Percentiles rank a stretch among this genome's conserved stretches.
Conservation (phyloP, 2,797 vertebrate genomes). For the Chloroceryle amazona region DNA sequence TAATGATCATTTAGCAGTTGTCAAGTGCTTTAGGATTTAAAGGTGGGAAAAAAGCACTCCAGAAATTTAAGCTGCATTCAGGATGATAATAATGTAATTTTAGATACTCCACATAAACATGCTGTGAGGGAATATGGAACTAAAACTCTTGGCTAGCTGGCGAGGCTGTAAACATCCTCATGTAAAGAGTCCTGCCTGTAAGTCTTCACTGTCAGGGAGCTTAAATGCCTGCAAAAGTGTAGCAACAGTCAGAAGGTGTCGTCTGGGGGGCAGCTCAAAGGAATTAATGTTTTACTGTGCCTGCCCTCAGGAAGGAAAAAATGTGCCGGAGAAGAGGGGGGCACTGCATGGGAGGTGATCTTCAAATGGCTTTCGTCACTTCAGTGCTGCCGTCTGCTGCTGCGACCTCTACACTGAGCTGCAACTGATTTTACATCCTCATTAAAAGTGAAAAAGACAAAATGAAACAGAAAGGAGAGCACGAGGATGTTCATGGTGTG, state of each 20-base stretch:
- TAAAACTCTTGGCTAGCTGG: slow-evolving; percentile 59
- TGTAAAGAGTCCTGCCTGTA: slow-evolving; percentile 47
- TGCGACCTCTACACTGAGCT: neutral
- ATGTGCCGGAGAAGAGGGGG: neutral
- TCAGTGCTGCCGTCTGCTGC: neutral
- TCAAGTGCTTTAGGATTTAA: slow-evolving; percentile 6
- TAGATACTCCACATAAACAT: slow-evolving; percentile 13
- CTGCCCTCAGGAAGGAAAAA: neutral
- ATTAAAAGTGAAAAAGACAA: neutral
- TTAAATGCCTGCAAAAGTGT: neutral
- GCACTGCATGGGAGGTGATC: neutral
- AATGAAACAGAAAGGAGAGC: neutral
- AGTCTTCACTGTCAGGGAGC: slow-evolving; percentile 58
- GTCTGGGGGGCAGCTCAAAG: neutral
- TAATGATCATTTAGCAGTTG: neutral
- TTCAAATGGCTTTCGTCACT: neutral
- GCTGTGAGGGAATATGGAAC: slow-evolving; percentile 36
- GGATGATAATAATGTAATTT: slow-evolving; percentile 27
- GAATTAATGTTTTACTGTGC: neutral
- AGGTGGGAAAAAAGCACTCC: neutral
- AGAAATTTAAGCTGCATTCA: neutral
- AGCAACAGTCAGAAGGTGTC: neutral
- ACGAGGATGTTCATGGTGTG: neutral
- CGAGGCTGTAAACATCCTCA: slow-evolving; percentile 56
- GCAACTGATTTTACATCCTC: neutral